Evolutionary conservation across 2,797 vertebrate genomes (phyloP).

Genomic region (Potorous gilbertii): DNA sequence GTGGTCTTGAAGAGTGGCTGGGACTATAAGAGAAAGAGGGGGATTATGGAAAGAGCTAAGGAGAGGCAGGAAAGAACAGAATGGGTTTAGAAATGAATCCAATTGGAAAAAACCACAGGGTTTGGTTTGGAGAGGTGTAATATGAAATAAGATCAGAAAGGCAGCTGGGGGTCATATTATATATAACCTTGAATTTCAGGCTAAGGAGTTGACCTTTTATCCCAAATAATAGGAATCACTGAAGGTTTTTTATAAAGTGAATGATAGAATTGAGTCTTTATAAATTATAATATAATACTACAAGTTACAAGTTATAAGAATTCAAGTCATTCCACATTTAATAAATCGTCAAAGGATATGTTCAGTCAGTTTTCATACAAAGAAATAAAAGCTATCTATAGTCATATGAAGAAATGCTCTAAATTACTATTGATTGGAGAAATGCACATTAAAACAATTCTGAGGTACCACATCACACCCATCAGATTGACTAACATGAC

Average conservation of each 20-base stretch:
- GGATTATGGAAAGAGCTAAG: neutral
- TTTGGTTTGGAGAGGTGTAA: neutral
- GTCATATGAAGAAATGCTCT: neutral
- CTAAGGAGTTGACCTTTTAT: neutral
- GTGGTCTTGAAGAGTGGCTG: neutral
- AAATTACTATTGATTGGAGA: neutral
- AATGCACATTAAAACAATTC: neutral
- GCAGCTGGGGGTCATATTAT: neutral
- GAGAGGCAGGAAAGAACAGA: neutral
- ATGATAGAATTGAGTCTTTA: neutral
- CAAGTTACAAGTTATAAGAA: neutral
- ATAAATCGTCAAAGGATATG: neutral
- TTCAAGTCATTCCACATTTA: neutral
- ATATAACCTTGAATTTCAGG: neutral
- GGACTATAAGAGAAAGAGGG: neutral
- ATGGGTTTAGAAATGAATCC: neutral
- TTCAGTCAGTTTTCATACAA: neutral
- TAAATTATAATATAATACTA: too few species aligned
- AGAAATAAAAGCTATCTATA: neutral
- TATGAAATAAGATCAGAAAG: constrained; percentile 24
- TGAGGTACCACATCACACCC: neutral
- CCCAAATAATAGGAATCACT: neutral
- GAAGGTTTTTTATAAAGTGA: neutral
- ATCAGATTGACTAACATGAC: neutral
- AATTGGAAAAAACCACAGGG: neutral